phyloP scores from a whole-genome alignment of 2,888 invertebrate genomes.

The Spisula solida region DNA sequence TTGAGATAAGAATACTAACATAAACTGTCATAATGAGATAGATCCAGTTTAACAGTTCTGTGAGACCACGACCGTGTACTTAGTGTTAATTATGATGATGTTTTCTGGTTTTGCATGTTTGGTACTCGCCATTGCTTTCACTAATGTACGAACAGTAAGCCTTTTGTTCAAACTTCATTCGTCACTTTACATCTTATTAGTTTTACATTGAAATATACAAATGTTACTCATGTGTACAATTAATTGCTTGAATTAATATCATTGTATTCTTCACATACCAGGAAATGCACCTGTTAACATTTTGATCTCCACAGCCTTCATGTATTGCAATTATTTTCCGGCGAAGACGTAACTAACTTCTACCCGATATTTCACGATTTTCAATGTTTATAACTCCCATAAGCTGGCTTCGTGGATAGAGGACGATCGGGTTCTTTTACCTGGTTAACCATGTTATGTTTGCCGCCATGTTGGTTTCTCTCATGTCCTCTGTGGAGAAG shows the following conservation, averaged over 20 bases:
- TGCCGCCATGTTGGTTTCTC: too few relatives aligned
- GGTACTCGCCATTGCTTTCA: neutral
- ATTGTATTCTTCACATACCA: neutral
- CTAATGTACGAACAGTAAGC: neutral
- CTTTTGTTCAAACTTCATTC: neutral
- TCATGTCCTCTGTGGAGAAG: neutral
- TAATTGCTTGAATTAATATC: neutral
- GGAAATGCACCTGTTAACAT: neutral
- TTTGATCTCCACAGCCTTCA: neutral
- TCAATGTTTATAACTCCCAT: neutral
- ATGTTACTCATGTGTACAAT: too few relatives aligned
- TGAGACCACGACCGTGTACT: neutral
- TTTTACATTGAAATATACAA: neutral
- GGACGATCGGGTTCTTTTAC: too few relatives aligned
- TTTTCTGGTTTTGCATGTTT: neutral
- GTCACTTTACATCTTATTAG: neutral
- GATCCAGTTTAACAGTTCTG: neutral
- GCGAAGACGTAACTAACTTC: neutral
- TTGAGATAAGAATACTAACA: neutral
- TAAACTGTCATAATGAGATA: neutral
- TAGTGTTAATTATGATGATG: neutral
- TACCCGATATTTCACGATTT: neutral
- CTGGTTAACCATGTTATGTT: too few relatives aligned
- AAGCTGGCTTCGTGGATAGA: too few relatives aligned
- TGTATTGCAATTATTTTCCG: neutral